Evolutionary conservation across 2,888 invertebrate species (phyloP), one percentile per base, ranked within the genome.

Genomic region (Drosophila testacea): DNA sequence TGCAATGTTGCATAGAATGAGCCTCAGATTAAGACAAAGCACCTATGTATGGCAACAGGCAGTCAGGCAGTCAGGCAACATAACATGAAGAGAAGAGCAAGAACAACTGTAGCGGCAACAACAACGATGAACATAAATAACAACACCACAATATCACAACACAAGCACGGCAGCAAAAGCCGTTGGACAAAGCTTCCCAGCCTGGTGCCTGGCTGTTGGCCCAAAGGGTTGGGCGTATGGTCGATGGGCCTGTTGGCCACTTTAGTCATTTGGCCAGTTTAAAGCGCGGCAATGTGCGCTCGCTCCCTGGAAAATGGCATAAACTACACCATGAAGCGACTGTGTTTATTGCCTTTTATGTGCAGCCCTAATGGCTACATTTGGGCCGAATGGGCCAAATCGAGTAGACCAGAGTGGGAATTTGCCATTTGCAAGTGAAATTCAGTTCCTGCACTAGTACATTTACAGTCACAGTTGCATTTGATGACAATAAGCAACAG

Each of bases 341-440:
- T 52, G 73, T 77, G 83, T 84, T 83, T 85, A 83, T 83, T 82
- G 88, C 85, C 75, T 83, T 83, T 82, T 77, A 88, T 88, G 85
- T 72, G 83, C 64, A 44, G 62, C 51, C 61, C 48, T 84, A 83
- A 87, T 84, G 83, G 82, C 75, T 82, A 71, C 83, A 87, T 72
- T 83, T 69, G 73, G 67, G 55, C 42, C 48, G 44, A 47, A 42
- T 44, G 48, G 48, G n/a, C 11, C 9, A 28, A 30, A 22, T 11
- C 16, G 44, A 47, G 28, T 28, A 38, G 38, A 42, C 30, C 47
- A 42, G 61, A 41, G 22, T 22, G 22, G 39, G 44, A 46, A 46
- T 34, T 36, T 1, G 44, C 63, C 34, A 59, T 56, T 76, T 56
- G 54, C 71, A 76, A 57, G 61, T 60, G 27, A 67, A 64, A 61